Evolutionary conservation across 37 sponge, comb jelly and placozoan species (phyloP), one percentile per base, ranked within the genome.

Genomic region (Eunapius fragilis): DNA sequence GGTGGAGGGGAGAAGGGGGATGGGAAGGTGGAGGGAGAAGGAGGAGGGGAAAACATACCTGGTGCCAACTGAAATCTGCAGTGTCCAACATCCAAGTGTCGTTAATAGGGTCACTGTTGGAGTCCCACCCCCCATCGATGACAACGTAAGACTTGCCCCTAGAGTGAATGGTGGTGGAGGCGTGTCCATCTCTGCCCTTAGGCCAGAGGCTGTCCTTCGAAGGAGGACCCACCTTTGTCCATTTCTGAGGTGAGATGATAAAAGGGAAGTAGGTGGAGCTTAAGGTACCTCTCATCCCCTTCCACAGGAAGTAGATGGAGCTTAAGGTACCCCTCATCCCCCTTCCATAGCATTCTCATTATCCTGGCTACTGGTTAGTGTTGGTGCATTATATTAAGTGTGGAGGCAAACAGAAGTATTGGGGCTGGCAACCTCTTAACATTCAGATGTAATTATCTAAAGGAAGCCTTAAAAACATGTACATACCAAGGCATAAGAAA

Each of bases 21-120:
- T 19, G 58, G 58, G 58, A 2, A 19, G 17, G 58, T 4, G 58
- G 1, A 17, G 1, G 17, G 1, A 17, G 1, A 12, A 58, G 58
- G 14, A 19, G 14, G 14, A 58, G 17, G 58, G 47, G 4, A 11
- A 45, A 25, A 11, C 1, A 28, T 76, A 84, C 90, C 76, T 89
- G 69, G 36, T 73, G 69, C 94, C 94, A 86, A 25, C 48, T 25
- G 22, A 85, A 41, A 35, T 48, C 12, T 58, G 47, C 48, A 37
- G 79, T 38, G 32, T 89, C 87, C 84, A 93, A 74, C 41, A 93
- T 27, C 89, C 81, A 76, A 0, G 70, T 70, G 48, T 82, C 88
- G 9, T 76, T 45, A 70, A 84, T 25, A 27, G 77, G 45, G 13
- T 69, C 25, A 48, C 79, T 76, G 17, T 80, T 38, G 25, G 49